Evolutionary conservation across 1,140 invertebrate species (phyloP).

Genomic region (Phortica variegata): DNA sequence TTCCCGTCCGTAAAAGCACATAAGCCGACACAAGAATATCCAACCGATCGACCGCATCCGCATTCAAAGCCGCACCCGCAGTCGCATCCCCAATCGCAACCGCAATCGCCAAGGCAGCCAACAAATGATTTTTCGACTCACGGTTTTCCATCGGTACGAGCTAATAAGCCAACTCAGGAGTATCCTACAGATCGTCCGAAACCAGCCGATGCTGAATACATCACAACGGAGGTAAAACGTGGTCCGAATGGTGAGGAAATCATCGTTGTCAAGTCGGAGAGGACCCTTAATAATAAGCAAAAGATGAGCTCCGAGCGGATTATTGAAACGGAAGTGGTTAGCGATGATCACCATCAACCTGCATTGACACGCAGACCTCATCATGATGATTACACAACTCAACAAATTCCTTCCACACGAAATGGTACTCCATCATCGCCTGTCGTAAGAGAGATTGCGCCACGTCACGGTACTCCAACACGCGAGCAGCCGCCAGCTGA

Average conservation of each 20-base stretch:
- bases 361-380: no score
- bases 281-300: slow-evolving; percentile 39
- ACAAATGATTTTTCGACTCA: slow-evolving; percentile 43
- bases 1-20: slow-evolving; percentile 10
- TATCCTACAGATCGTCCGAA: slow-evolving; percentile 31
- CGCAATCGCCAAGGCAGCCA: slow-evolving; percentile 12
- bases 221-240: slow-evolving; percentile 2
- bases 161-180: slow-evolving; percentile 49
- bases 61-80: slow-evolving; percentile 3
- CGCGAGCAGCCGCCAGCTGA: slow-evolving; percentile 28
- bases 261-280: slow-evolving; percentile 31
- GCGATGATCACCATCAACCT: slow-evolving; percentile 13
- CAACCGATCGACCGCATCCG: background rate
- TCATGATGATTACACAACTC: background rate
- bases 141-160: slow-evolving; percentile 47
- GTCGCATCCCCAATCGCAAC: slow-evolving; percentile 30
- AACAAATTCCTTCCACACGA: slow-evolving; percentile 2
- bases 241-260: slow-evolving; percentile 25
- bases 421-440: slow-evolving; percentile 14
- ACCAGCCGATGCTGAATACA: background rate
- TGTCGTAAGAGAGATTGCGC: no score
- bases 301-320: slow-evolving; percentile 30
- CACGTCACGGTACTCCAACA: slow-evolving; percentile 11
- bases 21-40: slow-evolving; percentile 5
- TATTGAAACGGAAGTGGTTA: slow-evolving; percentile 28